Percentiles rank a stretch among this genome's conserved stretches.
Evolutionary conservation across 2,113 vertebrate genomes (phyloP).

Genomic region (Sceloporus undulatus): DNA sequence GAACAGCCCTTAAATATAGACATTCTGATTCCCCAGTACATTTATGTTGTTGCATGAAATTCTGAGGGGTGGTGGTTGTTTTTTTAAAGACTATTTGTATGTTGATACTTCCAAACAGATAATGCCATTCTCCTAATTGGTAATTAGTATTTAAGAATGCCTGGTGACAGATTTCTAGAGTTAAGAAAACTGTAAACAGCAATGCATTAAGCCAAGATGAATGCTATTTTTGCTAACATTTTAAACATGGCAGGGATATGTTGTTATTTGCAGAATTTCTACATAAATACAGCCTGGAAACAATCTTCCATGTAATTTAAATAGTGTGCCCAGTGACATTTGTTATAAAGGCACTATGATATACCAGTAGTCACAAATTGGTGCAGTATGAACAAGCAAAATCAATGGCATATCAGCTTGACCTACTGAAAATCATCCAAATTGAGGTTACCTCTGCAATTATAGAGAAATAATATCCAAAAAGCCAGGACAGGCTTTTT

Average conservation of each 20-base stretch:
- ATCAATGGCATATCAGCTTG: slow-evolving; percentile 76
- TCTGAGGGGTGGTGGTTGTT: too few relatives aligned
- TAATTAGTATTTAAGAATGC: background rate
- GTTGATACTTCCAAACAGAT: too few relatives aligned
- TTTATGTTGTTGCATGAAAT: too few relatives aligned
- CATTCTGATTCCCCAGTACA: too few relatives aligned
- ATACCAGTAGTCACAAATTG: slow-evolving; percentile 46
- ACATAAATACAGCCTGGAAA: slow-evolving; percentile 43
- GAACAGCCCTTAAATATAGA: too few relatives aligned
- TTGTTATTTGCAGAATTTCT: background rate
- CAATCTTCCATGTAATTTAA: background rate
- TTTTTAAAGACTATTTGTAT: too few relatives aligned
- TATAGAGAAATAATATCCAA: too few relatives aligned
- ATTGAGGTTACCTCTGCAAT: slow-evolving; percentile 93
- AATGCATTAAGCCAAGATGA: slow-evolving; percentile 26
- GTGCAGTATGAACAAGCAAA: slow-evolving; percentile 73
- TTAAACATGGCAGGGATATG: background rate
- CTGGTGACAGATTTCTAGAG: slow-evolving; percentile 11
- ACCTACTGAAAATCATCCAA: slow-evolving; percentile 94
- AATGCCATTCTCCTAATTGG: background rate
- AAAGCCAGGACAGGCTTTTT: too few relatives aligned
- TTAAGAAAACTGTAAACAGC: slow-evolving; percentile 25
- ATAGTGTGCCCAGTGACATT: slow-evolving; percentile 46
- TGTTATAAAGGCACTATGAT: slow-evolving; percentile 72
- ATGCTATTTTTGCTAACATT: slow-evolving; percentile 12